Evolutionary conservation across 2,888 invertebrate species (phyloP), one percentile per base, ranked within the genome.

Genomic region (Druceiella hillmani): DNA sequence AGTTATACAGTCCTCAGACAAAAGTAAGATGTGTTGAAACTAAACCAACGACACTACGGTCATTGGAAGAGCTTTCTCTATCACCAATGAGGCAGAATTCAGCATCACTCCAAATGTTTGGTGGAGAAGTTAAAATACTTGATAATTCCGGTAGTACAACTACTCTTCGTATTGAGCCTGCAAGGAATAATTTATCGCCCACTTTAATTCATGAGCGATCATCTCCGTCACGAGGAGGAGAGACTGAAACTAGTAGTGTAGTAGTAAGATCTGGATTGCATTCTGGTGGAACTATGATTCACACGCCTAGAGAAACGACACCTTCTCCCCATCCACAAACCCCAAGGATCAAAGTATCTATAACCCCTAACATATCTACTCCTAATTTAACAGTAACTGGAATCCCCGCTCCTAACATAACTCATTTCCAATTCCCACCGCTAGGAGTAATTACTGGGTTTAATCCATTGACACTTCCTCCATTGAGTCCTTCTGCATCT

Each of bases 191-290:
- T 38, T 58, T 75, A 36, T 76, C 79, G 3, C 80, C 81, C 15
- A 68, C 76, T 45, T 52, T 69, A 48, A 66, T 70, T 47, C 72
- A 69, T 34, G 68, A 66, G 53, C 68, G 62, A 48, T 58, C 69
- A 50, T 66, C 68, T 24, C 70, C 73, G 33, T 69, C 70, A 56
- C 55, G 64, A 32, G 52, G 48, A 10, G 62, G 57, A 47, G 69
- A 68, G 34, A 54, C 59, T 12, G 78, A 81, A 56, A 75, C 77
- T 10, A 78, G 80, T 42, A 79, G 79, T 38, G 77, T 87, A 44
- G 84, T 90, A 43, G 84, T 90, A 12, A 80, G 87, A 52, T 87
- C 87, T 1, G 83, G 86, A 1, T 64, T 90, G 38, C 81, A 89
- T 54, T 88, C 89, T 0, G 90, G 90, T 16, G 89, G 88, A 10